phyloP scores from a whole-genome alignment of 2,888 invertebrate species.

The Eupithecia subumbrata region DNA sequence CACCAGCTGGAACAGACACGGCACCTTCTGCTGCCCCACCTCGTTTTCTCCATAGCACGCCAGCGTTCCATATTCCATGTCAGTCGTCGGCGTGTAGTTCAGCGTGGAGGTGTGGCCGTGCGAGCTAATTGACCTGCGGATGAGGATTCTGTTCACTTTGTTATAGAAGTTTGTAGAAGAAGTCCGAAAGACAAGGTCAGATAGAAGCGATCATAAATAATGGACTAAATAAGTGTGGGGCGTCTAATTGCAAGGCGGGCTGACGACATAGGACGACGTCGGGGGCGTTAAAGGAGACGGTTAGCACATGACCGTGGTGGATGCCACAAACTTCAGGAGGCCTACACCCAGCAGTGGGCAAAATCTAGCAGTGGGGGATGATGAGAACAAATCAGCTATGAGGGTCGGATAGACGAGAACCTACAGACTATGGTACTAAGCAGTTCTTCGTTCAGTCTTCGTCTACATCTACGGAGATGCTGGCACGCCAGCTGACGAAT shows the following conservation, averaged over 20 bases:
- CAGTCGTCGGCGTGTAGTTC: conserved; percentile 93
- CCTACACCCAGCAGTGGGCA: background rate
- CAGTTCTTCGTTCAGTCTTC: background rate
- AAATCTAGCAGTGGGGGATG: background rate
- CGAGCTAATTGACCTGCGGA: conserved; percentile 81
- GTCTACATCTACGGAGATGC: background rate
- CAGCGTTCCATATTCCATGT: conserved; percentile 95
- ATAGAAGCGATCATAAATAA: background rate
- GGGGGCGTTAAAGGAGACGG: background rate
- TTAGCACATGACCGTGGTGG: background rate
- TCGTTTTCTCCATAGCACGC: conserved; percentile 94
- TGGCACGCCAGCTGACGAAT: background rate
- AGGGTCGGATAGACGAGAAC: background rate
- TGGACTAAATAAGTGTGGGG: background rate
- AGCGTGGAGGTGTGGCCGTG: conserved; percentile 86
- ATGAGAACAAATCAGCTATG: background rate
- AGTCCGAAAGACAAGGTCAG: background rate
- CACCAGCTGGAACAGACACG: conserved; percentile 94
- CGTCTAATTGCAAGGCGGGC: background rate
- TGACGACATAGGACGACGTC: background rate
- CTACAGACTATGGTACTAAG: background rate
- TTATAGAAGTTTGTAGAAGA: conserved; percentile 23
- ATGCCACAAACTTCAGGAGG: background rate
- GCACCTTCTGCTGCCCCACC: conserved; percentile 92
- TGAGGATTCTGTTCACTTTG: conserved; percentile 28